Conservation (phyloP, 2,888 invertebrate species). For the Xanthia togata region DNA sequence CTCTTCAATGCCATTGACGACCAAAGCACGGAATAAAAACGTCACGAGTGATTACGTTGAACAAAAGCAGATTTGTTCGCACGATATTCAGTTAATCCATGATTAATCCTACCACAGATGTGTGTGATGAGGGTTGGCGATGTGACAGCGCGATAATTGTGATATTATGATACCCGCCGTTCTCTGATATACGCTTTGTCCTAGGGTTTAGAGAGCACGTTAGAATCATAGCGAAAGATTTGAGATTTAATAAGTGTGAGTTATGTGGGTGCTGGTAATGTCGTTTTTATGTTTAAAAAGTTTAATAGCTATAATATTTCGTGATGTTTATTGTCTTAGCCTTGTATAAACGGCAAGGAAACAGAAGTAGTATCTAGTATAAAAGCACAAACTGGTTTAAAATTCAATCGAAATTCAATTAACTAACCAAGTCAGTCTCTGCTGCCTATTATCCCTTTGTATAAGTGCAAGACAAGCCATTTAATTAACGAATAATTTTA, state of each 20-base stretch:
- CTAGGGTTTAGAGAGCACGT: constrained; percentile 28
- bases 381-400: not conserved
- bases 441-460: too few species aligned
- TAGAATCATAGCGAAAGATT: constrained; percentile 32
- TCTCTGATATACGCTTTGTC: constrained; percentile 52
- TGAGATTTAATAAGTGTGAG: constrained; percentile 6
- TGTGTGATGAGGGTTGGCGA: constrained; percentile 83
- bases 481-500: not conserved
- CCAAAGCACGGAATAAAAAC: constrained; percentile 72
- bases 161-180: constrained; percentile 78
- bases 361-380: too few species aligned
- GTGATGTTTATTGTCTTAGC: not conserved
- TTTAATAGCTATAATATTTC: not conserved
- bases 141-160: constrained; percentile 86
- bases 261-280: not conserved
- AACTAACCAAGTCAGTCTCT: not conserved
- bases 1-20: constrained; percentile 52
- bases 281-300: not conserved
- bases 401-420: not conserved
- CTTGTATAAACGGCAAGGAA: too few species aligned
- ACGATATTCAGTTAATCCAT: constrained; percentile 79
- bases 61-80: constrained; percentile 80
- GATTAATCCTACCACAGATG: constrained; percentile 84
- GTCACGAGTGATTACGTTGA: constrained; percentile 76
- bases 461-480: not conserved